Conservation (phyloP, 2,113 vertebrate genomes). For the Pedionomus torquatus region DNA sequence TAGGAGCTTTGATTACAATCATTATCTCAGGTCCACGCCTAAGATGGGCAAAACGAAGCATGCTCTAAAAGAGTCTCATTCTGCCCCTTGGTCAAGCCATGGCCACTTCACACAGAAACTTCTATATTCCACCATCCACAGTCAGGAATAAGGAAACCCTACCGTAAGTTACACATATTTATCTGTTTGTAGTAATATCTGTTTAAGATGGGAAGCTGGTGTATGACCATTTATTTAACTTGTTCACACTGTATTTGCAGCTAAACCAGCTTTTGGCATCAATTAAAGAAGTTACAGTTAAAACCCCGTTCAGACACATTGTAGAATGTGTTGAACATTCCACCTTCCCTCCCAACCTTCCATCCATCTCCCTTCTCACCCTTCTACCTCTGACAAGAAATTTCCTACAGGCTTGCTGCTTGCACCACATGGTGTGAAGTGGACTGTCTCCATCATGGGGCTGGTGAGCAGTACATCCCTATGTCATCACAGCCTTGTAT, state of each 20-base stretch:
- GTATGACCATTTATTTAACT: neutral
- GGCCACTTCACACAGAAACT: neutral
- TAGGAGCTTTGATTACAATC: neutral
- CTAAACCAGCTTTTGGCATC: neutral
- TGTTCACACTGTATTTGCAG: neutral
- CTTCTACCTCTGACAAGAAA: neutral
- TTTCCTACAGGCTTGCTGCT: neutral
- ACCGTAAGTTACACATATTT: neutral
- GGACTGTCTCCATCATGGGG: accelerated
- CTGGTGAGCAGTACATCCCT: neutral
- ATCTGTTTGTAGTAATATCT: too few species aligned
- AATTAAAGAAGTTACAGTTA: neutral
- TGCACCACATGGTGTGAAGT: accelerated
- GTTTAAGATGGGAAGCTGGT: neutral
- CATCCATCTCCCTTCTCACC: neutral
- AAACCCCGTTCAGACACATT: accelerated
- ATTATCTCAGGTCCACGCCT: neutral
- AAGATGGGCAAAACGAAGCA: neutral
- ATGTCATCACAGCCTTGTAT: neutral
- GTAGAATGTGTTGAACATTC: accelerated
- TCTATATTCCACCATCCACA: neutral
- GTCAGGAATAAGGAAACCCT: neutral
- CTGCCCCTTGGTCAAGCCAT: too few species aligned
- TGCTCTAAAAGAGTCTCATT: accelerated
- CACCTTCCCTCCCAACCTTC: neutral